Base-by-base conservation (phyloP, 1,140 invertebrate species). In the Danaus plexippus region DNA sequence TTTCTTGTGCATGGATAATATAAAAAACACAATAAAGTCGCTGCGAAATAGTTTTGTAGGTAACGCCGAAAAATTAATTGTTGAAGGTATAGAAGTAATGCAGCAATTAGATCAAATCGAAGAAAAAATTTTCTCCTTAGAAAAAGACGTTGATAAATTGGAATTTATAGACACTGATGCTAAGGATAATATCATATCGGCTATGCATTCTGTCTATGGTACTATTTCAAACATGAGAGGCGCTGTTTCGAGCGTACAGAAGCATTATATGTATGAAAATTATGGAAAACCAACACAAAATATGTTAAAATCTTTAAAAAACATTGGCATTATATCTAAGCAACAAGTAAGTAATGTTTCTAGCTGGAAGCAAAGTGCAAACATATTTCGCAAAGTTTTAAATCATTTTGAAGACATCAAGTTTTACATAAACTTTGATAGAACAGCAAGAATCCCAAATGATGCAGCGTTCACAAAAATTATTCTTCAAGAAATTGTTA, bases 391-490 rank as follows among this genome's bases (percentile, higher is more conserved):
- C 8, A 77, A 77, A 49, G 62, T 77, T 42, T 62, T 85, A 11
- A 86, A 85, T 66, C 83, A 86, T 66, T 87, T 87, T 63, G 83
- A 83, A 66, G 83, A 87, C 60, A 74, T 87, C 2, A 87, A 87
- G 46, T 87, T 87, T 67, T 86, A 86, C 61, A 80, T 86, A 41
- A 86, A 82, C 63, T 64, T 86, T n/a, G 83, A 86, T 64, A 86
- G 83, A 73, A 83, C 83, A 10, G 83, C 83, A 6, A 72, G 83
- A 59, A 53, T 82, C 44, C 83, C 83, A 11, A 80, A 68, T 72
- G 83, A 86, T 54, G 67, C 79, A 5, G 65, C 68, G 52, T 77
- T 85, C 61, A 85, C 80, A 2, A 84, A 82, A 71, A 71, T 80
- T 32, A 71, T 86, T 52, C 56, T 86, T 42, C 59, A 69, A 52